Percentiles rank a stretch among this genome's conserved stretches.
Conservation (phyloP, 2,113 vertebrate species). For the Xiphophorus couchianus region DNA sequence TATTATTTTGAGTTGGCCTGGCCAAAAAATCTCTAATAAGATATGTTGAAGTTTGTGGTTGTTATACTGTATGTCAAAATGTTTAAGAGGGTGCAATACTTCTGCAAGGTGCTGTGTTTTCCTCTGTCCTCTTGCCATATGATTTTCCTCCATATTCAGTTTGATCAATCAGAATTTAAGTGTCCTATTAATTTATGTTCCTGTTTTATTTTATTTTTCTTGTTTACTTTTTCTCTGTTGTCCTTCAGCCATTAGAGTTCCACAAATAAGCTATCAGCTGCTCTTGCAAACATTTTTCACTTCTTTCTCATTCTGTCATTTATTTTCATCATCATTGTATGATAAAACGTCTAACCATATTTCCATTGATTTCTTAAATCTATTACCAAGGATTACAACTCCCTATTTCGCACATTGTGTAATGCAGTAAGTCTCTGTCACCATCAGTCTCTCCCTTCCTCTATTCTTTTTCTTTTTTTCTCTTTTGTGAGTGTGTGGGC, state of each 20-base stretch:
- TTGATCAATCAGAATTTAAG: conserved; percentile 40
- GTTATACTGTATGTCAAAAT: neutral
- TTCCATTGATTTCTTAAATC: conserved; percentile 54
- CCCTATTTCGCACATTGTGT: conserved; percentile 50
- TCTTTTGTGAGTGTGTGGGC: conserved; percentile 53
- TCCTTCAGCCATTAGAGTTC: conserved; percentile 51
- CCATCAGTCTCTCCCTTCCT: conserved; percentile 27
- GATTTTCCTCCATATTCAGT: conserved; percentile 31
- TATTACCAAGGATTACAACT: conserved; percentile 61
- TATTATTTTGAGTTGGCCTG: neutral
- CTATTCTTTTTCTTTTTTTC: conserved; percentile 7
- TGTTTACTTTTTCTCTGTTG: conserved; percentile 43
- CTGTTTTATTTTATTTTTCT: conserved; percentile 32
- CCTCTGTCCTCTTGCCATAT: conserved; percentile 3
- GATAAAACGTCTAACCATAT: conserved; percentile 53
- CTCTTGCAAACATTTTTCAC: conserved; percentile 45
- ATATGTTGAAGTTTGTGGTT: neutral
- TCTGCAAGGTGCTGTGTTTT: conserved; percentile 8
- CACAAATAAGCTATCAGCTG: conserved; percentile 46
- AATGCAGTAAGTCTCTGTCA: conserved; percentile 54
- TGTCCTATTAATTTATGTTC: conserved; percentile 46
- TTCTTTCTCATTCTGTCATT: conserved; percentile 49
- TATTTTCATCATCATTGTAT: conserved; percentile 54
- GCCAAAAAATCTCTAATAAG: neutral
- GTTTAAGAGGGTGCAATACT: neutral